Percentiles rank a stretch among this genome's conserved stretches.
phyloP scores from a whole-genome alignment of 2,797 vertebrate species.

The Macropus fuliginosus region DNA sequence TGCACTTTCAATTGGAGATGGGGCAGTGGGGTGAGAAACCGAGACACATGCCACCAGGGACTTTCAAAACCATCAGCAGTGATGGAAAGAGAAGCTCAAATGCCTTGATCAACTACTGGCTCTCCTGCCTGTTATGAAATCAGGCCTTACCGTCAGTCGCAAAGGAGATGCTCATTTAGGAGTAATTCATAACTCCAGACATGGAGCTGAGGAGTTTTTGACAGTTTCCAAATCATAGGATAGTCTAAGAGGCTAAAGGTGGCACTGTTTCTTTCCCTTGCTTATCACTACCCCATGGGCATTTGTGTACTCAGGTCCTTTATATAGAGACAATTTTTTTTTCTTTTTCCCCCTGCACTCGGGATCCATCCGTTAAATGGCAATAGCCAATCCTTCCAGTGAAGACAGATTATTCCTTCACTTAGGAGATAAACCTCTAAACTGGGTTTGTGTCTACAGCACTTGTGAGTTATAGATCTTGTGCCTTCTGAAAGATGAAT shows the following conservation, averaged over 20 bases:
- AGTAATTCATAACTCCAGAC: constrained; percentile 60
- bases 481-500: constrained; percentile 85
- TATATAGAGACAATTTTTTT: constrained; percentile 40
- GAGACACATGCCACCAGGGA: constrained; percentile 28
- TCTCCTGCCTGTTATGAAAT: constrained; percentile 62
- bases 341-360: neutral
- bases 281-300: neutral
- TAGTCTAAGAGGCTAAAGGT: constrained; percentile 9
- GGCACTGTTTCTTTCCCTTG: constrained; percentile 42
- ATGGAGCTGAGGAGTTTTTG: constrained; percentile 46
- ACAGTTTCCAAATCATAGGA: constrained; percentile 49
- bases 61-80: constrained; percentile 35
- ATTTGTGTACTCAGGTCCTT: constrained; percentile 25
- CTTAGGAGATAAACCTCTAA: constrained; percentile 85
- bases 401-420: constrained; percentile 84
- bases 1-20: constrained; percentile 42
- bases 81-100: constrained; percentile 45
- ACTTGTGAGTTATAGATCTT: constrained; percentile 84
- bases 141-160: constrained; percentile 20
- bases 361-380: constrained; percentile 60
- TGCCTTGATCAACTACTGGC: constrained; percentile 63
- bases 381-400: constrained; percentile 67
- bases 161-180: constrained; percentile 26
- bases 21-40: constrained; percentile 53
- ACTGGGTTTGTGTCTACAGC: constrained; percentile 81